Evolutionary conservation across 1,140 invertebrate genomes (phyloP), one percentile per base, ranked within the genome.

Genomic region (Cecropterus lyciades): DNA sequence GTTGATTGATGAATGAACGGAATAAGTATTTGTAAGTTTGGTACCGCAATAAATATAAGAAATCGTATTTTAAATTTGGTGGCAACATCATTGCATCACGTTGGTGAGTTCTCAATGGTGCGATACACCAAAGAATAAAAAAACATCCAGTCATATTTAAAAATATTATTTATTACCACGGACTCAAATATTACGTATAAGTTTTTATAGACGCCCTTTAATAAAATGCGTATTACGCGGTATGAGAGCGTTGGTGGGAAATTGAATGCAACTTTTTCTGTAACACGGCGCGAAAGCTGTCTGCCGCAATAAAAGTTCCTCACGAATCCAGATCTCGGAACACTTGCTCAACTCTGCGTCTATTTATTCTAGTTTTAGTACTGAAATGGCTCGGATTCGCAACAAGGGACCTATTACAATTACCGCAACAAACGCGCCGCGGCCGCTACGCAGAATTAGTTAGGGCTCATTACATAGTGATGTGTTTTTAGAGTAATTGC

Each of bases 401-500:
- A 40, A 40, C 30, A 13, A 55, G 57, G 40, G 40, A 27, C 57
- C 52, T 62, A 68, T 62, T 68, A 62, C 66, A 55, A 68, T 51
- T 62, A 55, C 60, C 52, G 30, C 27, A 13, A 45, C 56, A 59
- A 59, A 57, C 40, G 24, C 56, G 14, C 56, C 56, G 42, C 40
- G n/a, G n/a, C n/a, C n/a, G 8, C 24, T 59, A 46, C 56, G 13
- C 42, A 59, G 64, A 67, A 63, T 53, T 46, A 53, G 46, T 37
- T 59, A 48, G 62, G 48, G 65, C 33, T 16, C 30, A 27, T 20
- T 24, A 46, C 30, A 53, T 33, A 40, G 9, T 45, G 15, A 13
- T 16, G 9, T 49, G 52, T 71, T 67, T 59, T 71, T 64, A 67
- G 27, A 67, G 65, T 74, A 73, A 73, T 79, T 73, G 65, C 70